phyloP scores from a whole-genome alignment of 2,797 vertebrate species.

The Iguana delicatissima region DNA sequence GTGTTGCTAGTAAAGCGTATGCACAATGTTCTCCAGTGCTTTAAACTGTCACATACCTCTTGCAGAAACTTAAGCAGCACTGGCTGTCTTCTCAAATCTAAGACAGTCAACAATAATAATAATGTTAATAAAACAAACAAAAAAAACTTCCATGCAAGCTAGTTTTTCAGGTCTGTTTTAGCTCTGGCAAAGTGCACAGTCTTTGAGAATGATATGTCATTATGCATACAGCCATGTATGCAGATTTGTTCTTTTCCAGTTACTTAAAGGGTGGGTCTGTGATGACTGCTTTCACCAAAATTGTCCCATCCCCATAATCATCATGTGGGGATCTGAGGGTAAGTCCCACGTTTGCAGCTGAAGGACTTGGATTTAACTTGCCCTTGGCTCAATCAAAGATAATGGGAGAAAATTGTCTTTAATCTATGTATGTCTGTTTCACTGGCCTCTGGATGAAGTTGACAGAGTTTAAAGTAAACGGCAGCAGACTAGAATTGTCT shows the following conservation, averaged over 20 bases:
- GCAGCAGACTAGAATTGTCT: not conserved
- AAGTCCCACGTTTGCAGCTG: too few species aligned
- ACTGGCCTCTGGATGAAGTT: not conserved
- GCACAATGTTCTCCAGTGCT: not conserved
- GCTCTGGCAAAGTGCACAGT: not conserved
- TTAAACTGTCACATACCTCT: not conserved
- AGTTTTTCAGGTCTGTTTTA: not conserved
- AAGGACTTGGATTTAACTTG: not conserved
- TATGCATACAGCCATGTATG: too few species aligned
- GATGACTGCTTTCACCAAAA: not conserved
- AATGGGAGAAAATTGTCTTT: not conserved
- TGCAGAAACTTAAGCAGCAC: not conserved
- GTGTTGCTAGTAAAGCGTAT: not conserved
- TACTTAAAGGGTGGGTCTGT: not conserved
- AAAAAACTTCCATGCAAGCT: not conserved
- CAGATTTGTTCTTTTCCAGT: not conserved
- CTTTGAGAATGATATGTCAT: not conserved
- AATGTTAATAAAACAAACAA: not conserved
- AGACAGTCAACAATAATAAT: not conserved
- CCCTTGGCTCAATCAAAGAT: not conserved
- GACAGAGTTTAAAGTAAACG: not conserved
- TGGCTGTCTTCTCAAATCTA: not conserved
- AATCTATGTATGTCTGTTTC: not conserved
- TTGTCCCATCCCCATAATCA: not conserved
- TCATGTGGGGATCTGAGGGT: not conserved